phyloP scores from a whole-genome alignment of 2,113 vertebrate genomes.

The Megaleporinus macrocephalus region DNA sequence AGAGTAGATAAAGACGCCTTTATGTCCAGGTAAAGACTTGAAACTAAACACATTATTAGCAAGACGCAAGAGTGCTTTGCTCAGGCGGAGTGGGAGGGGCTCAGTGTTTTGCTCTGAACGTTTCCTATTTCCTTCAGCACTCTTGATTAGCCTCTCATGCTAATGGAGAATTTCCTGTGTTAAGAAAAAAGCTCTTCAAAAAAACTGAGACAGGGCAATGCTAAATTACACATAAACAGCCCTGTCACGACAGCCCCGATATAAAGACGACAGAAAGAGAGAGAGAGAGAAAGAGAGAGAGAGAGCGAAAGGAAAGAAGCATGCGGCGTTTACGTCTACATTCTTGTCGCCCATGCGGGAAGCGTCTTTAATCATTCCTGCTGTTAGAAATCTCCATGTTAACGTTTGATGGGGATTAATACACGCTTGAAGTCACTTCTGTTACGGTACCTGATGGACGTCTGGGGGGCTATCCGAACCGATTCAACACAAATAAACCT shows the following conservation, averaged over 20 bases:
- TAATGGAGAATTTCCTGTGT: constrained; percentile 77
- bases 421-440: constrained; percentile 1
- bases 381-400: background rate
- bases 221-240: constrained; percentile 63
- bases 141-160: constrained; percentile 67
- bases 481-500: constrained; percentile 40
- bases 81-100: constrained; percentile 32
- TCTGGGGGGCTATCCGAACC: constrained; percentile 12
- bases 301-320: constrained; percentile 13
- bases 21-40: background rate
- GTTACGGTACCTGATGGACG: constrained; percentile 9
- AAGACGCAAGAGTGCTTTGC: background rate
- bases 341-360: constrained; percentile 39
- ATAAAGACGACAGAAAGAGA: background rate
- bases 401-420: constrained; percentile 34
- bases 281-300: background rate
- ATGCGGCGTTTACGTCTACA: background rate
- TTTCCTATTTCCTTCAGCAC: constrained; percentile 59
- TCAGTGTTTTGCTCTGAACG: constrained; percentile 59
- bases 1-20: too few relatives aligned
- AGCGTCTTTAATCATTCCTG: constrained; percentile 42
- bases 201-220: constrained; percentile 60
- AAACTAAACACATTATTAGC: background rate
- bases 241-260: constrained; percentile 56
- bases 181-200: constrained; percentile 57